Conservation (phyloP, 2,888 invertebrate species). For the Torymus texanus region DNA sequence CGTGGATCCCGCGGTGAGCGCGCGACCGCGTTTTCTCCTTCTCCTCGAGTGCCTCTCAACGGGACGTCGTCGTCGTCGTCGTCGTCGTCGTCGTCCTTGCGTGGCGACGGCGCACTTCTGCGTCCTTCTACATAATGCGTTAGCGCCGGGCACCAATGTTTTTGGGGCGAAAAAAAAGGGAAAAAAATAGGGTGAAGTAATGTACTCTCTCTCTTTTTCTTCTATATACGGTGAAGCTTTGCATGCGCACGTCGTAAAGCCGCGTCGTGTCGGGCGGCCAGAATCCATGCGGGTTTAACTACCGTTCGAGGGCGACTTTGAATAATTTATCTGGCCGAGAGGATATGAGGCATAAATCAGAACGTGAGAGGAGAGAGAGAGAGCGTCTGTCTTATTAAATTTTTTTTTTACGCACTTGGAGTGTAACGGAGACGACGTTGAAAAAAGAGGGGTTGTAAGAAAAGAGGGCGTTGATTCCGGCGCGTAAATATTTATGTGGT, state of each 20-base stretch:
- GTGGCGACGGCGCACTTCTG: constrained; percentile 41
- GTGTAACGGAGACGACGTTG: neutral
- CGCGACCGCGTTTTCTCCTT: constrained; percentile 56
- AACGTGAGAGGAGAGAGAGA: neutral
- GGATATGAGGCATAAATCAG: constrained; percentile 45
- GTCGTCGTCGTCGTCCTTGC: constrained; percentile 45
- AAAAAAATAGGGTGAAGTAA: constrained; percentile 22
- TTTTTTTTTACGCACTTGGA: constrained; percentile 1
- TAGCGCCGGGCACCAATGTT: constrained; percentile 1
- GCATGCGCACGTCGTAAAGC: constrained; percentile 43
- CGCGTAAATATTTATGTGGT: neutral
- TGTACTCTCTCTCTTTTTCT: constrained; percentile 1
- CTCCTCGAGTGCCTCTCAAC: constrained; percentile 69
- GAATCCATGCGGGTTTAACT: constrained; percentile 49
- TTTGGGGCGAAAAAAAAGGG: neutral
- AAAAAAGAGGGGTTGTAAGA: neutral
- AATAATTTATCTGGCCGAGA: constrained; percentile 47
- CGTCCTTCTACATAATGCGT: constrained; percentile 1
- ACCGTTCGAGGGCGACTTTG: constrained; percentile 38
- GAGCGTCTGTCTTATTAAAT: constrained; percentile 26
- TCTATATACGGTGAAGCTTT: neutral
- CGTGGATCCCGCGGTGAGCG: constrained; percentile 27
- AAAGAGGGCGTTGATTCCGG: neutral
- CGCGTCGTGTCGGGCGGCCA: constrained; percentile 13
- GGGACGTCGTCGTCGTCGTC: constrained; percentile 60